Base-by-base conservation (phyloP, 2,888 invertebrate genomes). In the Chymomyza fuscimana region DNA sequence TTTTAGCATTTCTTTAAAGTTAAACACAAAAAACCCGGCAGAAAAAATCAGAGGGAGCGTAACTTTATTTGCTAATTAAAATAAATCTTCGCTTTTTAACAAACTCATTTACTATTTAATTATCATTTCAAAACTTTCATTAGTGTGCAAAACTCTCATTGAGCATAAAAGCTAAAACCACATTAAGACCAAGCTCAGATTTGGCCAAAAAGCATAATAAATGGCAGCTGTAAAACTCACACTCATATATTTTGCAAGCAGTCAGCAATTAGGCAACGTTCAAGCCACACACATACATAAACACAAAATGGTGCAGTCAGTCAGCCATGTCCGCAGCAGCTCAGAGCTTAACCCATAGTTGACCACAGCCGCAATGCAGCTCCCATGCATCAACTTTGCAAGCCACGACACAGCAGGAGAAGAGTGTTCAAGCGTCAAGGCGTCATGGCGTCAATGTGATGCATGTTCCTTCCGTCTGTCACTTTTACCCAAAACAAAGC, bases 321-420 rank as follows among this genome's bases (percentile, higher is more conserved):
- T 32, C 32, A 61, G 29, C 51, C 52, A 56, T 15, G 16, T 32
- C 19, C 10, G 46, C 32, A 6, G 25, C 40, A 32, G 63, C 52
- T 51, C n/a, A 60, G 64, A 56, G 58, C 36, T 65, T 54, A 68
- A 68, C 19, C 62, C 32, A 19, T 46, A 12, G n/a, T 16, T 15
- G 7, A 63, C 64, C 65, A 40, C 72, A 73, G 5, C 50, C 62
- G 22, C 54, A 70, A 69, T 62, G 69, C 62, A 65, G 40, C 32
- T 32, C 32, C 12, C 63, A 56, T 36, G 60, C 54, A 59, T 72
- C 16, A 36, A 54, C 32, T 32, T 32, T 32, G 32, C 32, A 2
- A 32, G 32, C 32, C 7, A 32, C 32, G 32, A 32, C 32, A 32
- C 5, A 32, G 32, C 32, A 7, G 32, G 5, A 9, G 32, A 1